Base-by-base conservation (phyloP, 2,888 invertebrate genomes). In the Drosophila yooni region DNA sequence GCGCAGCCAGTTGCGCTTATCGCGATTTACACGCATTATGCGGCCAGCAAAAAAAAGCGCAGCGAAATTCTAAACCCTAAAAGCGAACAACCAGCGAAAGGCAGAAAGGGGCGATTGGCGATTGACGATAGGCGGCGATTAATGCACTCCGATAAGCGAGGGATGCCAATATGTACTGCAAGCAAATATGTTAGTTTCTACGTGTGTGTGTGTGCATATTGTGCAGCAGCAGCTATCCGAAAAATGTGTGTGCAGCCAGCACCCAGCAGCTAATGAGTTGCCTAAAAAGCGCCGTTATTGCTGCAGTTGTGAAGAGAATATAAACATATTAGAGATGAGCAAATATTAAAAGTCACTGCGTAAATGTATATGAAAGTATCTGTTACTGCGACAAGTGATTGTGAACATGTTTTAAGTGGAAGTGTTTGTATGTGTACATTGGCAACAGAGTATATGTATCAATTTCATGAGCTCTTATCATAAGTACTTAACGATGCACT, bases 1-100 rank as follows among this genome's bases (percentile, higher is more conserved):
- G 29, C 67, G 70, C 78, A 68, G 79, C 86, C 81, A 88, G 82
- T 46, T 66, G 70, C 63, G 74, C 76, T 90, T 88, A 91, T 90
- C 89, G 74, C 90, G 89, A 89, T 89, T 91, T 88, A 80, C 81
- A 84, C 89, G 87, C 87, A 88, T 87, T 83, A 88, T 88, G 83
- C 81, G 76, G 76, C 73, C 69, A 62, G 53, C 70, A 67, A 13
- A n/a, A 72, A 85, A 83, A 88, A 90, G 86, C 89, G 82, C 87
- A 89, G 63, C 88, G 91, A 90, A 90, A 90, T 84, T 89, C 82
- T 91, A 90, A 89, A 86, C 90, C 77, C 60, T 33, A 74, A 74
- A 68, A 38, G 38, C 27, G 25, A 27, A 54, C 15, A 70, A 54
- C 40, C n/a, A 66, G 74, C 48, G 69, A 73, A 75, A 36, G 18